A percentile compares a stretch with the other conserved stretches of the same genome.
Evolutionary conservation across 2,888 invertebrate species (phyloP).

Genomic region (Drosophila eohydei): DNA sequence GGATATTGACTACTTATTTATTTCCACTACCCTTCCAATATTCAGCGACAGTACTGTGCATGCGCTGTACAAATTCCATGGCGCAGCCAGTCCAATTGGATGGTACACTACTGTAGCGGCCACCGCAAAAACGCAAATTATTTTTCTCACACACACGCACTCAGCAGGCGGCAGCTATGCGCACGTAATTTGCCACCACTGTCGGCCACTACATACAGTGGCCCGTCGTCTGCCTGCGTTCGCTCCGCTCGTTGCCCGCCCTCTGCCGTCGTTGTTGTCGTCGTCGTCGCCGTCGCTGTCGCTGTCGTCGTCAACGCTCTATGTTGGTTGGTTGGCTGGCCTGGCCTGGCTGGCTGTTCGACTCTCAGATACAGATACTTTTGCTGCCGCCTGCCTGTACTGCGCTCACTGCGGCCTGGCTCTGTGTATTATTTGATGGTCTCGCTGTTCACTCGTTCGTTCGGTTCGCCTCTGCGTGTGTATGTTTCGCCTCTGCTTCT

Average conservation of each 20-base stretch:
- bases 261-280: constrained; percentile 25
- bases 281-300: constrained; percentile 20
- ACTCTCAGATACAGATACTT: constrained; percentile 78
- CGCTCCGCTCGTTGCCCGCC: constrained; percentile 39
- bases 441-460: constrained; percentile 77
- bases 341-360: constrained; percentile 40
- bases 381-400: constrained; percentile 68
- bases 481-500: constrained; percentile 54
- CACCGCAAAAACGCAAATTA: constrained; percentile 61
- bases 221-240: constrained; percentile 45
- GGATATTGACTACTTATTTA: neutral
- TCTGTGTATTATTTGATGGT: constrained; percentile 76
- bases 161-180: constrained; percentile 46
- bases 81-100: constrained; percentile 20
- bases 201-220: constrained; percentile 53
- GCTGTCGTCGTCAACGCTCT: constrained; percentile 46
- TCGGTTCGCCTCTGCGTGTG: constrained; percentile 39
- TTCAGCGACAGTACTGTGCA: constrained; percentile 70
- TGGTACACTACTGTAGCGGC: constrained; percentile 53
- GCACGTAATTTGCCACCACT: constrained; percentile 66
- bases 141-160: constrained; percentile 51
- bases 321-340: constrained; percentile 60
- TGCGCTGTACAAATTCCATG: constrained; percentile 58
- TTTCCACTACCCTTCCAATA: constrained; percentile 53
- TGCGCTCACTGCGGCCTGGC: constrained; percentile 59